Evolutionary conservation across 2,113 vertebrate genomes (phyloP).

Genomic region (Oplegnathus fasciatus): DNA sequence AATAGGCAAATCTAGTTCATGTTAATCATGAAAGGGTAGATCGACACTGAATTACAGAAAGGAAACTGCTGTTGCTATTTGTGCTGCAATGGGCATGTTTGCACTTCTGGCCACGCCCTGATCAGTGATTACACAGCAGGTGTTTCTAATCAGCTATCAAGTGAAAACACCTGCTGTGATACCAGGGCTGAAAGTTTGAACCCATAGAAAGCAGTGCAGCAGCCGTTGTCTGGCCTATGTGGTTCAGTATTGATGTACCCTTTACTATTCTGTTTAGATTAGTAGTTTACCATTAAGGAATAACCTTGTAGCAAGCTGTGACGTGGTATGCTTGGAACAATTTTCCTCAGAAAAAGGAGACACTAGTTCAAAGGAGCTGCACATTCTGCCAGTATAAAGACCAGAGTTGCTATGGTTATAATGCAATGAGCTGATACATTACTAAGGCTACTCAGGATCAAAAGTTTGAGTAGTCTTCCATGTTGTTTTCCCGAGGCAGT

Average conservation of each 20-base stretch:
- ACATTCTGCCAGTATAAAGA: background rate
- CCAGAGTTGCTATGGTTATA: background rate
- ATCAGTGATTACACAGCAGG: conserved; percentile 30
- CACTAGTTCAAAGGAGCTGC: background rate
- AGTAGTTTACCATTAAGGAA: background rate
- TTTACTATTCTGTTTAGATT: background rate
- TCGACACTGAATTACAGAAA: no score
- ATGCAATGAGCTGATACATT: background rate
- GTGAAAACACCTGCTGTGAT: background rate
- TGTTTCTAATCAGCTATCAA: conserved; percentile 26
- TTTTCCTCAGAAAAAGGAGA: no score
- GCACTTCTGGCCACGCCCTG: background rate
- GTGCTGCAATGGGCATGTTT: no score
- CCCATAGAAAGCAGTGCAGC: background rate
- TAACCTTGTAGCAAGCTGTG: background rate
- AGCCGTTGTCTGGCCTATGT: no score
- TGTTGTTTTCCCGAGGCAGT: conserved; percentile 6
- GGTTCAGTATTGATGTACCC: background rate
- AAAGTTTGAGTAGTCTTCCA: background rate
- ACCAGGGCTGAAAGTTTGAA: background rate
- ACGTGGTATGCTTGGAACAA: no score
- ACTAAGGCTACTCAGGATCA: background rate
- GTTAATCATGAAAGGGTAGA: background rate
- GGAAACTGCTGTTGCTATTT: background rate
- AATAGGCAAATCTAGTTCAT: background rate